Percentiles rank a stretch among this genome's conserved stretches.
These are phyloP conservation scores for Ricordea florida DNA, from an alignment of 92 coral and sea anemone species.

Conservation along the genomic window DNA sequence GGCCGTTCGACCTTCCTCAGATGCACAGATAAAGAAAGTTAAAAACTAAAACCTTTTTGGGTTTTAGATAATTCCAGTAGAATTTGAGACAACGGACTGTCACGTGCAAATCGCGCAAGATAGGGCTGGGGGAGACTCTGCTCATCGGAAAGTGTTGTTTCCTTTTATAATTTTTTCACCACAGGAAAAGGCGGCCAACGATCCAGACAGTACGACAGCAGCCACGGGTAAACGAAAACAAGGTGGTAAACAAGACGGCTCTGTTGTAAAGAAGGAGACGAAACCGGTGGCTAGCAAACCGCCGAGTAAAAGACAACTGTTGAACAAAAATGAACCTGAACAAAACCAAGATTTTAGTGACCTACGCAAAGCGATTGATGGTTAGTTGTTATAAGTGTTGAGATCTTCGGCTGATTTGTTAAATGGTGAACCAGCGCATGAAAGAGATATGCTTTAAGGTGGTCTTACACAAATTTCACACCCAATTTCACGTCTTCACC, in stretches of 20 bases:
- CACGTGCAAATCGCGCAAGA: too few species aligned
- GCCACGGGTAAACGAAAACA: neutral
- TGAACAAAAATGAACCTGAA: constrained; percentile 21
- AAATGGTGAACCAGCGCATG: too few species aligned
- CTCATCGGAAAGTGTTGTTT: neutral
- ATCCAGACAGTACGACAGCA: constrained; percentile 1
- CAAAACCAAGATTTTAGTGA: constrained; percentile 33
- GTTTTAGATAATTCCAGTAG: too few species aligned
- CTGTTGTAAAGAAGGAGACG: neutral
- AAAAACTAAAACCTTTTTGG: too few species aligned
- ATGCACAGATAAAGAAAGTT: too few species aligned
- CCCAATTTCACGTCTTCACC: too few species aligned
- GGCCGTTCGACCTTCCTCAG: too few species aligned
- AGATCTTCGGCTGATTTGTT: too few species aligned
- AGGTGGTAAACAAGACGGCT: neutral
- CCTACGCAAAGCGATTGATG: constrained; percentile 66
- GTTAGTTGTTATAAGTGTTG: constrained; percentile 23
- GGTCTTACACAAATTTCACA: too few species aligned
- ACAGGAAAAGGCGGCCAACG: constrained; percentile 35
- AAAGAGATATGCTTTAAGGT: too few species aligned
- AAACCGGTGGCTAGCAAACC: neutral
- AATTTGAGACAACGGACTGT: too few species aligned
- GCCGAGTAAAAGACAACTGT: neutral
- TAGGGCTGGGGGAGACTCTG: too few species aligned
- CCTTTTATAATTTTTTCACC: neutral